These are phyloP conservation scores for Eilema sororculum DNA, from an alignment of 2,888 invertebrate genomes.

Conservation along the genomic window DNA sequence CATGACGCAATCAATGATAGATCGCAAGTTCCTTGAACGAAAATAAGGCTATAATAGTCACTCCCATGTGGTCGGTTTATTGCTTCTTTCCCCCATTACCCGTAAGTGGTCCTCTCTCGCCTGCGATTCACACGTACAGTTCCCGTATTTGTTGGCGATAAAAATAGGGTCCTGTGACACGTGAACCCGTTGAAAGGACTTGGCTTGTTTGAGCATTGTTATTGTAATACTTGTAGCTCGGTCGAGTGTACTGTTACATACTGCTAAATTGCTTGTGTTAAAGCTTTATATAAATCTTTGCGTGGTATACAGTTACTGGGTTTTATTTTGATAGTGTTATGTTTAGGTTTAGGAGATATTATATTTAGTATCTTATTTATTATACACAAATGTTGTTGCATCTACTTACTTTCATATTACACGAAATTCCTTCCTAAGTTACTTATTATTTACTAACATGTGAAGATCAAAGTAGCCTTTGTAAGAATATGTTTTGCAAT, in stretches of 20 bases:
- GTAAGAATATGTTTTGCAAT: too few species aligned
- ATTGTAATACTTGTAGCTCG: constrained; percentile 5
- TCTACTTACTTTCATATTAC: too few species aligned
- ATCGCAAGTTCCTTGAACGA: constrained; percentile 31
- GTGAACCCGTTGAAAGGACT: constrained; percentile 12
- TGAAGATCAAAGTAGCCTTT: too few species aligned
- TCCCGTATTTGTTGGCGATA: constrained; percentile 41
- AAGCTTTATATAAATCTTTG: not conserved
- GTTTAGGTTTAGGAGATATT: too few species aligned
- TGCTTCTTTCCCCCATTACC: constrained; percentile 43
- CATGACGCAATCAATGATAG: constrained; percentile 30
- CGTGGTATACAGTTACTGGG: not conserved
- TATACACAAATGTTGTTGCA: too few species aligned
- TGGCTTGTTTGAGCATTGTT: constrained; percentile 11
- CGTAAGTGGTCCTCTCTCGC: constrained; percentile 29
- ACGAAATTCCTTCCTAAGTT: too few species aligned
- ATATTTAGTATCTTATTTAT: too few species aligned
- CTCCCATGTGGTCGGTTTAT: constrained; percentile 45
- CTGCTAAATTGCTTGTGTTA: not conserved
- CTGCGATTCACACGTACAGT: constrained; percentile 46
- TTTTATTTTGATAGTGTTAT: not conserved
- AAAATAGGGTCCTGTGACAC: constrained; percentile 30
- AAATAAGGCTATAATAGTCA: constrained; percentile 44
- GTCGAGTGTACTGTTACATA: not conserved
- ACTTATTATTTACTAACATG: too few species aligned